These are phyloP conservation scores for Rhizoglyphus robini DNA, from an alignment of 1,140 invertebrate genomes.

Conservation along the genomic window DNA sequence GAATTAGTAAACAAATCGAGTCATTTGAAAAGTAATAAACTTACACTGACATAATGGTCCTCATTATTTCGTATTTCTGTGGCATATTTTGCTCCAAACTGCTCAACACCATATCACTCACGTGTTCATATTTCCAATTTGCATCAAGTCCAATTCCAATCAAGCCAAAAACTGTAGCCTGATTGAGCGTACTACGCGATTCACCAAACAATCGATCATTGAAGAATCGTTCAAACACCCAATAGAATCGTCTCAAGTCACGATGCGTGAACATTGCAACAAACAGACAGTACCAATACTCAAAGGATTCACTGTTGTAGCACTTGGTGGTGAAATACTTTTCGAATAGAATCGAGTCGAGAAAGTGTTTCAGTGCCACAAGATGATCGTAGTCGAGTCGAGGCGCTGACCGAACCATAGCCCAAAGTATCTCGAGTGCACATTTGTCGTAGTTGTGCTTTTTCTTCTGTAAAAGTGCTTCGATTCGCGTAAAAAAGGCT, in stretches of 20 bases:
- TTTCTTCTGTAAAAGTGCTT: neutral
- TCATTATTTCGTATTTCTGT: neutral
- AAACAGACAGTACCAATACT: neutral
- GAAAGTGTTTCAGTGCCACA: neutral
- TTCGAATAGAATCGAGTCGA: neutral
- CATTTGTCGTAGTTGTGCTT: slow-evolving; percentile 48
- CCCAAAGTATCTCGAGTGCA: slow-evolving; percentile 63
- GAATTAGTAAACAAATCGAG: no score
- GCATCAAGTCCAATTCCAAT: no score
- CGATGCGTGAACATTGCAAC: neutral
- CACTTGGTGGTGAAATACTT: neutral
- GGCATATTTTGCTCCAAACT: neutral
- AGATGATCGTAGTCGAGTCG: slow-evolving; percentile 58
- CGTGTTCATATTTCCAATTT: no score
- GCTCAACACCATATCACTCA: no score
- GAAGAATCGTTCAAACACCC: no score
- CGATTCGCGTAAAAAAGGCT: neutral
- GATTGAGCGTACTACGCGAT: no score
- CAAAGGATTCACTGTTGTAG: neutral
- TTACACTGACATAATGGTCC: no score
- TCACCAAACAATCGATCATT: no score
- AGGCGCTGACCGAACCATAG: slow-evolving; percentile 59
- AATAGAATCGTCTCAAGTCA: neutral
- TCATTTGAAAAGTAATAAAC: no score
- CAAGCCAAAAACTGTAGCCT: no score